These are phyloP conservation scores for Aldrovandia affinis DNA, from an alignment of 2,797 vertebrate genomes.

Conservation along the genomic window DNA sequence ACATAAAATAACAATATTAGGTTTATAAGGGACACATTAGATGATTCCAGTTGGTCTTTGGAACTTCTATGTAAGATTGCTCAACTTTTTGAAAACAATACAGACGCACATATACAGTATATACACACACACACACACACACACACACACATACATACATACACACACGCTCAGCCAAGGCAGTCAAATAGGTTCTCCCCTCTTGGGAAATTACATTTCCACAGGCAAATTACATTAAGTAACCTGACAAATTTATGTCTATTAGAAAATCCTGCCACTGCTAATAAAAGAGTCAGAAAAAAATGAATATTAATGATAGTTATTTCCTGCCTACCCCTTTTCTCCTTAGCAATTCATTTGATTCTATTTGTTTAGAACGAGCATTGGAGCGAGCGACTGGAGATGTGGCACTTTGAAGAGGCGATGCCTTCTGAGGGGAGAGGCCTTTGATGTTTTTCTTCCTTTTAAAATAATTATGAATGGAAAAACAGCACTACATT, in stretches of 20 bases:
- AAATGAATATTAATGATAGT: slow-evolving; percentile 63
- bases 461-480: slow-evolving; percentile 71
- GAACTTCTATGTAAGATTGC: no score
- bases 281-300: slow-evolving; percentile 47
- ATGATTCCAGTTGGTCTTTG: no score
- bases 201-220: slow-evolving; percentile 46
- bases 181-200: slow-evolving; percentile 21
- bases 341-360: slow-evolving; percentile 62
- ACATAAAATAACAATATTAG: background rate
- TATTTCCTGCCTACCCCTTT: slow-evolving; percentile 52
- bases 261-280: slow-evolving; percentile 48
- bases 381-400: slow-evolving; percentile 48
- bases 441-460: slow-evolving; percentile 64
- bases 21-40: no score
- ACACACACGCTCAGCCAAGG: background rate
- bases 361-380: slow-evolving; percentile 63
- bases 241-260: slow-evolving; percentile 53
- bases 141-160: background rate
- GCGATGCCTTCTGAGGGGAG: slow-evolving; percentile 50
- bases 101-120: background rate
- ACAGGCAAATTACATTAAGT: slow-evolving; percentile 48
- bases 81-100: background rate
- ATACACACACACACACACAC: slow-evolving; percentile 3
- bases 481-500: slow-evolving; percentile 42
- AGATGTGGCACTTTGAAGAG: slow-evolving; percentile 57